Conservation (phyloP, 2,888 invertebrate genomes). For the Clunio marinus region DNA sequence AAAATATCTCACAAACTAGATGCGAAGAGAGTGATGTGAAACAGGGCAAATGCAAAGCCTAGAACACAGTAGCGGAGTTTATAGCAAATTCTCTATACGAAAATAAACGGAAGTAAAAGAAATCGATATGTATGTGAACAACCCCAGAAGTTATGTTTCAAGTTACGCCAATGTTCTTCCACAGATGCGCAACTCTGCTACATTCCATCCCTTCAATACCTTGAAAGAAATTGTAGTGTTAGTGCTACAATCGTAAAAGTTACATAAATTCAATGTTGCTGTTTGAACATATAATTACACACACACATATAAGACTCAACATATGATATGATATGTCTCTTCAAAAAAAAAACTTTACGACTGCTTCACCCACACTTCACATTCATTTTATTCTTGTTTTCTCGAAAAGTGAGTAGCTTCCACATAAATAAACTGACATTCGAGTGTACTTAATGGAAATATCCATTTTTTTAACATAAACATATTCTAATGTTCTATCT, state of each 20-base stretch:
- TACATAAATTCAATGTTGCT: conserved; percentile 9
- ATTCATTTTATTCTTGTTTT: no score
- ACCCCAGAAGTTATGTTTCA: no score
- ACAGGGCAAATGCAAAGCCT: conserved; percentile 21
- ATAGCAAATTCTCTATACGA: no score
- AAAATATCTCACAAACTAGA: conserved; percentile 22
- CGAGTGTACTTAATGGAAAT: no score
- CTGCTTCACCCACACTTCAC: no score
- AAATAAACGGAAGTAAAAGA: no score
- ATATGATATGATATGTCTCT: background rate
- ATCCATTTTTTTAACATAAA: no score
- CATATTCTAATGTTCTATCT: no score
- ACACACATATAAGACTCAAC: background rate
- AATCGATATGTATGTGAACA: no score
- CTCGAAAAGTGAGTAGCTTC: no score
- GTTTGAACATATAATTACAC: conserved; percentile 19
- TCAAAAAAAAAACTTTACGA: no score
- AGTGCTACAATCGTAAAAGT: conserved; percentile 29
- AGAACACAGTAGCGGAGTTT: background rate
- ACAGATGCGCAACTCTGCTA: conserved; percentile 37
- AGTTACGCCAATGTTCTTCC: conserved; percentile 27
- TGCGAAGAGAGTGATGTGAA: background rate
- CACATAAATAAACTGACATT: no score
- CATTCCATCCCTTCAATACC: conserved; percentile 29
- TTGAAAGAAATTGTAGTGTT: background rate